A percentile compares a stretch with the other conserved stretches of the same genome.
phyloP scores from a whole-genome alignment of 2,797 vertebrate genomes.

The Schizopygopsis malacanthus region DNA sequence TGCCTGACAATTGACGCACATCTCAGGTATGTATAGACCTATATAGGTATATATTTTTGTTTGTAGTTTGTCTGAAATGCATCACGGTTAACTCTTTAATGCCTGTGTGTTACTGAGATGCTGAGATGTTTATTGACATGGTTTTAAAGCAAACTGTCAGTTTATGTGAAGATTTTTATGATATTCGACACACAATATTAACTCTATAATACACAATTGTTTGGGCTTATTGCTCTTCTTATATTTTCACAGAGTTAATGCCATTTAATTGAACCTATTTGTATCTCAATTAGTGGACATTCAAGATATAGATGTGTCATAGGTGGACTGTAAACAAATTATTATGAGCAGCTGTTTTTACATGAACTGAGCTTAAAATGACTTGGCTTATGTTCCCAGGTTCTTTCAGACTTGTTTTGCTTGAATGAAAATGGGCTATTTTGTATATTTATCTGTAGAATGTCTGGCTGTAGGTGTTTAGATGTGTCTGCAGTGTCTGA shows the following conservation, averaged over 20 bases:
- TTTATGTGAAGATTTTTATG: background rate
- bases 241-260: background rate
- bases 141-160: constrained; percentile 16
- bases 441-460: background rate
- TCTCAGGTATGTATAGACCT: background rate
- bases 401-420: background rate
- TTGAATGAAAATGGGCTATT: background rate
- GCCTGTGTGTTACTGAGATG: constrained; percentile 14
- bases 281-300: background rate
- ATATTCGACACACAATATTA: background rate
- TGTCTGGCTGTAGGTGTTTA: background rate
- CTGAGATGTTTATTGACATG: constrained; percentile 43
- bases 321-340: background rate
- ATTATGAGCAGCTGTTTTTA: background rate
- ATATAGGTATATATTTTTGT: background rate
- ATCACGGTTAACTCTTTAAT: background rate
- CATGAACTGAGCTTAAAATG: background rate
- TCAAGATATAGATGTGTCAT: background rate
- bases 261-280: background rate
- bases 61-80: constrained; percentile 3
- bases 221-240: background rate
- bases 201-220: background rate
- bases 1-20: background rate
- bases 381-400: background rate
- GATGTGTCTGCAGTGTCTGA: constrained; percentile 26